These are phyloP conservation scores for Papilio glaucus DNA, from an alignment of 1,140 invertebrate genomes.

Conservation along the genomic window DNA sequence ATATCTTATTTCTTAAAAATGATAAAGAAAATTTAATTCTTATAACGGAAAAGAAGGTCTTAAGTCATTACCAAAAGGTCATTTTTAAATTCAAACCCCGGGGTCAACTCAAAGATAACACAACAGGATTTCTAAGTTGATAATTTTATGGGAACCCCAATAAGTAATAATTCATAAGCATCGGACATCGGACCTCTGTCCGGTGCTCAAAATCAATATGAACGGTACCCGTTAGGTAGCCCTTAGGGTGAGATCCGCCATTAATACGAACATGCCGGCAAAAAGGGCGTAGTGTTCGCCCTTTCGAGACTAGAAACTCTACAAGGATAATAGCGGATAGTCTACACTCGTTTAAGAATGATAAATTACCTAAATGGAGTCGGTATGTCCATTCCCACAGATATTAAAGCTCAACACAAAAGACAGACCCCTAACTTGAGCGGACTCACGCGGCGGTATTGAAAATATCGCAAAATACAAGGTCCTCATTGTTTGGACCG, in stretches of 20 bases:
- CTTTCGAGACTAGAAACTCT: conserved; percentile 61
- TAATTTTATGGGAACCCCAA: conserved; percentile 62
- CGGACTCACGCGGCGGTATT: conserved; percentile 73
- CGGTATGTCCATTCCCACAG: conserved; percentile 82
- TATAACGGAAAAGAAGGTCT: too few species aligned
- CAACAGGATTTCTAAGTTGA: conserved; percentile 42
- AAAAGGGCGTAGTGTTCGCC: conserved; percentile 60
- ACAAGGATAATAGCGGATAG: conserved; percentile 66
- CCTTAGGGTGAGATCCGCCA: conserved; percentile 55
- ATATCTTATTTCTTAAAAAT: too few species aligned
- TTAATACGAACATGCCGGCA: conserved; percentile 59
- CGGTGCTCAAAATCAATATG: conserved; percentile 56
- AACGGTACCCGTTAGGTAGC: conserved; percentile 44
- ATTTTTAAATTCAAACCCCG: neutral
- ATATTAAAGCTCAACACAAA: conserved; percentile 80
- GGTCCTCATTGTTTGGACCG: conserved; percentile 56
- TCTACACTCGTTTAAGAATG: conserved; percentile 78
- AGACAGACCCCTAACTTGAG: conserved; percentile 59
- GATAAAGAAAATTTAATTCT: too few species aligned
- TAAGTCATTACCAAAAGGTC: neutral
- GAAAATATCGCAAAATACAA: conserved; percentile 71
- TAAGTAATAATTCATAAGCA: conserved; percentile 72
- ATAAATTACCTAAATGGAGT: conserved; percentile 80
- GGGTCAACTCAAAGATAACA: conserved; percentile 32
- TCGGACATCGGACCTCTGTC: conserved; percentile 54